Conservation (phyloP, 2,797 vertebrate genomes). For the Sebastes oblongus region DNA sequence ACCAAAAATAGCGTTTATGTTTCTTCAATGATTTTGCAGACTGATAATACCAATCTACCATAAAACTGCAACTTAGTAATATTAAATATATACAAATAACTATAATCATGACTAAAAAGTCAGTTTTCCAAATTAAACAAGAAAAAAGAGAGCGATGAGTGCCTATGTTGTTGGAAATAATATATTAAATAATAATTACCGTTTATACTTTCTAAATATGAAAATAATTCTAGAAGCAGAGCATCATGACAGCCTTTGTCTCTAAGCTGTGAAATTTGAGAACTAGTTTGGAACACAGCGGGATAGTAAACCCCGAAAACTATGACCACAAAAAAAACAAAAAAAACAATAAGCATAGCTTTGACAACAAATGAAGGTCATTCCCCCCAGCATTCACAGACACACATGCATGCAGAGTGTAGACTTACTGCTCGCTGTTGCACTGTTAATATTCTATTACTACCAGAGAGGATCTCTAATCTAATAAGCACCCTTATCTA, state of each 20-base stretch:
- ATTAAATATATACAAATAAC: neutral
- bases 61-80: neutral
- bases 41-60: neutral
- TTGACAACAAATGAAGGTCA: conserved; percentile 8
- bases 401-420: neutral
- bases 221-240: neutral
- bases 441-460: conserved; percentile 31
- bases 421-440: conserved; percentile 14
- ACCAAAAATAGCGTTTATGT: neutral
- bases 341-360: neutral
- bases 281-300: neutral
- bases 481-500: conserved; percentile 54
- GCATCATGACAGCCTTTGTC: neutral
- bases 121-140: neutral
- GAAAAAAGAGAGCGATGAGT: neutral
- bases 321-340: neutral
- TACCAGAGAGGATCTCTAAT: conserved; percentile 35
- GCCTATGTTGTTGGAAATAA: too few species aligned
- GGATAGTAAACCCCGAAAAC: neutral
- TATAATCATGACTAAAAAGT: neutral
- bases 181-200: neutral
- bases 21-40: neutral
- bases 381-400: neutral
- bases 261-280: neutral
- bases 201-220: neutral